Conservation (phyloP, 2,797 vertebrate genomes). For the Hoplostethus atlanticus region DNA sequence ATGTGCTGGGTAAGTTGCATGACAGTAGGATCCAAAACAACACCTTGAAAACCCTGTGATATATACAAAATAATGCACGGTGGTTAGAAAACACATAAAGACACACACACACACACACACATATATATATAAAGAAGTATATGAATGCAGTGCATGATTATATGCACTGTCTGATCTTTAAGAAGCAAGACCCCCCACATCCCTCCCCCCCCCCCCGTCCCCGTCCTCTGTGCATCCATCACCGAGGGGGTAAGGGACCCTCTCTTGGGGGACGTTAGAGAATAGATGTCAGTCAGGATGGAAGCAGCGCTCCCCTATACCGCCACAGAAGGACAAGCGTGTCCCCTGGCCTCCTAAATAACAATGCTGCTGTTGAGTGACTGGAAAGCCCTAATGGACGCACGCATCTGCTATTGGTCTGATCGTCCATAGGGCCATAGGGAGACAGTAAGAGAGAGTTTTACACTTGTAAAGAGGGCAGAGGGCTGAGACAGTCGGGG, state of each 20-base stretch:
- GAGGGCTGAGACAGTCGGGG: too few species aligned
- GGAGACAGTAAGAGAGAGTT: slow-evolving; percentile 3
- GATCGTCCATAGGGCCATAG: slow-evolving; percentile 55
- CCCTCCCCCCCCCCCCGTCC: neutral
- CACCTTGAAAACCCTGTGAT: too few species aligned
- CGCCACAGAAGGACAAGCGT: slow-evolving; percentile 69
- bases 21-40: too few species aligned
- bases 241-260: slow-evolving; percentile 49
- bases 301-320: slow-evolving; percentile 65
- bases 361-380: slow-evolving; percentile 77
- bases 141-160: too few species aligned
- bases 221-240: slow-evolving; percentile 56
- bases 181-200: too few species aligned
- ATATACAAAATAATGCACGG: too few species aligned
- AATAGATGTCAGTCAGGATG: slow-evolving; percentile 74
- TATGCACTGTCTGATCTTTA: too few species aligned
- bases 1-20: too few species aligned
- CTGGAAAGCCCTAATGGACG: slow-evolving; percentile 67
- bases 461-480: too few species aligned
- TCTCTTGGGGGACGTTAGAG: slow-evolving; percentile 72
- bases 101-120: too few species aligned
- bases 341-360: slow-evolving; percentile 68
- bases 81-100: too few species aligned
- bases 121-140: too few species aligned
- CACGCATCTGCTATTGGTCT: slow-evolving; percentile 64